Conservation (phyloP, 2,797 vertebrate genomes). For the Moxostoma hubbsi region DNA sequence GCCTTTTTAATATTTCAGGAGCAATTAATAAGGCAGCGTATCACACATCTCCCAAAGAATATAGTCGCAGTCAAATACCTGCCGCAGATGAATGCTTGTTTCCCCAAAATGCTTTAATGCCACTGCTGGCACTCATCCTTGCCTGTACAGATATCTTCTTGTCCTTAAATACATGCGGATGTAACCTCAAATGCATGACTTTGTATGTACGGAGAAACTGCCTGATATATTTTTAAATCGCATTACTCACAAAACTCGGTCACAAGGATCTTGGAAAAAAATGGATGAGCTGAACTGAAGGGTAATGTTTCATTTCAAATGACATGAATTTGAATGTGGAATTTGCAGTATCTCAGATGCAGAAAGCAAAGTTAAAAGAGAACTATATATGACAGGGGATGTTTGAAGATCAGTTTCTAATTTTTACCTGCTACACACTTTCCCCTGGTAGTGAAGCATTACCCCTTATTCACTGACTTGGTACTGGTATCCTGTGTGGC, state of each 20-base stretch:
- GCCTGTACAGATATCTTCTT: conserved; percentile 13
- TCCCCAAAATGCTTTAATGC: conserved; percentile 5
- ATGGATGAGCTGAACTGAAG: conserved; percentile 11
- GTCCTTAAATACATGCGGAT: not conserved
- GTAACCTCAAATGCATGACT: conserved; percentile 5
- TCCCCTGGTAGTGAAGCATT: too few species aligned
- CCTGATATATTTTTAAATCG: not conserved
- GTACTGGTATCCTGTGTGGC: too few species aligned
- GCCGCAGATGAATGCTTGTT: conserved; percentile 64
- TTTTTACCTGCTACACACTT: not conserved
- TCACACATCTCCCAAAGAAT: conserved; percentile 66
- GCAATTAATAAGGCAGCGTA: conserved; percentile 78
- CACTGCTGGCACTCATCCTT: not conserved
- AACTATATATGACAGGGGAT: not conserved
- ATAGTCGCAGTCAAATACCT: conserved; percentile 67
- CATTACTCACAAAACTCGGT: conserved; percentile 28
- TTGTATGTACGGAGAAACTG: not conserved
- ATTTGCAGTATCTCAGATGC: not conserved
- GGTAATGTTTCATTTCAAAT: conserved; percentile 33
- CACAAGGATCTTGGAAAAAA: conserved; percentile 4
- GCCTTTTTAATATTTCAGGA: conserved; percentile 81
- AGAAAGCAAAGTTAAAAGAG: not conserved
- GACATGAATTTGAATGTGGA: conserved; percentile 15
- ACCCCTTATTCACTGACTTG: too few species aligned
- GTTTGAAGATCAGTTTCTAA: not conserved